Evolutionary conservation across 2,113 vertebrate genomes (phyloP).

Genomic region (Mormyrus lacerda): DNA sequence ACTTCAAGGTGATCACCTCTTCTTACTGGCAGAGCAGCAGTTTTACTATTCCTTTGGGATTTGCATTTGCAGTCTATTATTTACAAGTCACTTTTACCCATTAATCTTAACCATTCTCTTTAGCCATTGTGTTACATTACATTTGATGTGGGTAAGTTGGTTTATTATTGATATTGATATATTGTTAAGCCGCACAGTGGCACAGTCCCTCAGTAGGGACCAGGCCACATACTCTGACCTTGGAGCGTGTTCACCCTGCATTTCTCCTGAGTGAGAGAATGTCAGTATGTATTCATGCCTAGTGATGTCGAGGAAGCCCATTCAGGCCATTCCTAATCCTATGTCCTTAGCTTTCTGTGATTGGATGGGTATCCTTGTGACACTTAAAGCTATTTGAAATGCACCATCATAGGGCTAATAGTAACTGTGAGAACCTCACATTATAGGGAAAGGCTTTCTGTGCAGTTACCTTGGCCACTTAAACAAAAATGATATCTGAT

Average conservation of each 20-base stretch:
- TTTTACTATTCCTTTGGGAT: background rate
- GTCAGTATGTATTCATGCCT: background rate
- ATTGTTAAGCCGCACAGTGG: background rate
- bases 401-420: background rate
- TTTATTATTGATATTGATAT: background rate
- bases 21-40: background rate
- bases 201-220: background rate
- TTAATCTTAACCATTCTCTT: background rate
- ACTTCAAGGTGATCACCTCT: background rate
- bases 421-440: slow-evolving; percentile 2
- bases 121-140: background rate
- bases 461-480: background rate
- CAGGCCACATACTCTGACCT: background rate
- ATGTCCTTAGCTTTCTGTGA: background rate
- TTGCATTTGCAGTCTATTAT: background rate
- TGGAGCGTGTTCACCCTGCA: background rate
- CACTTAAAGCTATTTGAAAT: background rate
- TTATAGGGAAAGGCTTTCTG: background rate
- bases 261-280: background rate
- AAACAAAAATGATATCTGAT: background rate
- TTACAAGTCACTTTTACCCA: background rate
- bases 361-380: background rate
- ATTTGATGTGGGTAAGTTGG: background rate
- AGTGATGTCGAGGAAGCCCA: background rate
- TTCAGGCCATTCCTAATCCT: background rate